Evolutionary conservation across 2,888 invertebrate genomes (phyloP).

Genomic region (Oxystoma pomonae): DNA sequence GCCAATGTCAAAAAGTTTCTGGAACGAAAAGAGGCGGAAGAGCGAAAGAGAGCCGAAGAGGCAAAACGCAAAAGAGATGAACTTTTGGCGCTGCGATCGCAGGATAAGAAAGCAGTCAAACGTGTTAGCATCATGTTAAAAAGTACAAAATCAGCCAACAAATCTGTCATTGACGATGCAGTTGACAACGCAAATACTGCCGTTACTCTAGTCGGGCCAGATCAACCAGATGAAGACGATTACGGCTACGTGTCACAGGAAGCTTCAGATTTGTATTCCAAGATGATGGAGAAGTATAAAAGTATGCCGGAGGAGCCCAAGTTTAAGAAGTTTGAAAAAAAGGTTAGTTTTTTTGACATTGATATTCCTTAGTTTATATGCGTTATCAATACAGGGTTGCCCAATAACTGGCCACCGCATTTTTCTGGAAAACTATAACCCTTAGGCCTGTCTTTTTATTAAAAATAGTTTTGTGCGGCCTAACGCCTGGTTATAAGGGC

Average conservation of each 20-base stretch:
- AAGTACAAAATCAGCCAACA: constrained; percentile 85
- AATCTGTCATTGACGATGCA: constrained; percentile 80
- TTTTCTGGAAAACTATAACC: too few species aligned
- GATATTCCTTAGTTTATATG: too few species aligned
- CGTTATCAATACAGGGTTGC: too few species aligned
- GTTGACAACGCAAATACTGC: constrained; percentile 72
- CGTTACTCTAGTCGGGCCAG: constrained; percentile 67
- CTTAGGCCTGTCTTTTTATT: too few species aligned
- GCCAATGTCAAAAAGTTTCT: constrained; percentile 80
- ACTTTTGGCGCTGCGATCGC: constrained; percentile 55
- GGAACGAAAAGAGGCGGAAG: constrained; percentile 77
- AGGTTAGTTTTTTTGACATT: too few species aligned
- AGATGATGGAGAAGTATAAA: constrained; percentile 81
- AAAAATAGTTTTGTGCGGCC: too few species aligned
- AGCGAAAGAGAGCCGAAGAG: constrained; percentile 59
- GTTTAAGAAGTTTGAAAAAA: constrained; percentile 56
- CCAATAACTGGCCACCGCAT: too few species aligned
- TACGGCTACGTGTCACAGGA: constrained; percentile 86
- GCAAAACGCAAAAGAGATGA: constrained; percentile 64
- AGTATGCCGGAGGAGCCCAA: constrained; percentile 69
- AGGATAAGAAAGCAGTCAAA: constrained; percentile 47
- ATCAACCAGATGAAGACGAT: constrained; percentile 86
- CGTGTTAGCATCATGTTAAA: constrained; percentile 58
- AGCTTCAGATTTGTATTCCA: constrained; percentile 74
- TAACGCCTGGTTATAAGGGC: too few species aligned